phyloP scores from a whole-genome alignment of 2,113 vertebrate genomes.

The Marmota flaviventris region DNA sequence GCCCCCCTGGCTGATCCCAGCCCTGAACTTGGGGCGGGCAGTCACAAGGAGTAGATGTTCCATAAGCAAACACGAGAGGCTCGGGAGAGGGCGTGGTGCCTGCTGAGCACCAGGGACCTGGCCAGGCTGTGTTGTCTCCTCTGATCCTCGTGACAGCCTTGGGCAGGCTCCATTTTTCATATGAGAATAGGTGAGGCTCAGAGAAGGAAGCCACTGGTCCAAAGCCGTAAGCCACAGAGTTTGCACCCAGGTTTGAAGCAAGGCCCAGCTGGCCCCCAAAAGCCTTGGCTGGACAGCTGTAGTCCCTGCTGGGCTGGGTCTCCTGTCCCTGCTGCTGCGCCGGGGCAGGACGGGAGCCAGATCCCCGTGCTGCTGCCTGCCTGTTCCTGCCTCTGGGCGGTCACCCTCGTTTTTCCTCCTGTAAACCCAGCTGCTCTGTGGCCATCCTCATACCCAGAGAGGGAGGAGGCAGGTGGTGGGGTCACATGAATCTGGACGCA shows the following conservation, averaged over 20 bases:
- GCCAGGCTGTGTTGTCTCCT: neutral
- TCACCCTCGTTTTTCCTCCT: neutral
- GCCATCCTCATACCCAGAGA: neutral
- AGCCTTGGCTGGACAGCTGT: neutral
- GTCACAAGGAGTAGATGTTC: neutral
- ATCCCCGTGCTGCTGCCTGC: fast-evolving
- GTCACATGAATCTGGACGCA: neutral
- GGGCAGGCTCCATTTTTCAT: constrained; percentile 3
- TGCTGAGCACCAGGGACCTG: fast-evolving
- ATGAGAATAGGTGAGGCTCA: neutral
- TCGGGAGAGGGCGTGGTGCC: neutral
- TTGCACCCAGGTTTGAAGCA: neutral
- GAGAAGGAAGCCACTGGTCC: neutral
- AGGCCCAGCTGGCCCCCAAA: neutral
- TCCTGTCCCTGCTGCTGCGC: neutral
- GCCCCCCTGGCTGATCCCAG: neutral
- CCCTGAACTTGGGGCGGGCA: neutral
- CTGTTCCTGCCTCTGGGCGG: neutral
- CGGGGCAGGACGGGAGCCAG: neutral
- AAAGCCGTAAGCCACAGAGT: neutral
- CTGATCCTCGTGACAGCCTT: neutral
- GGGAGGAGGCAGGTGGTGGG: neutral
- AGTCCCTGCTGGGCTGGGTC: neutral
- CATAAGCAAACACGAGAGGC: neutral
- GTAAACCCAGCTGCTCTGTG: neutral